Conservation (phyloP, 30 jellyfish, hydroid and myxozoan species). For the Cassiopea andromeda region DNA sequence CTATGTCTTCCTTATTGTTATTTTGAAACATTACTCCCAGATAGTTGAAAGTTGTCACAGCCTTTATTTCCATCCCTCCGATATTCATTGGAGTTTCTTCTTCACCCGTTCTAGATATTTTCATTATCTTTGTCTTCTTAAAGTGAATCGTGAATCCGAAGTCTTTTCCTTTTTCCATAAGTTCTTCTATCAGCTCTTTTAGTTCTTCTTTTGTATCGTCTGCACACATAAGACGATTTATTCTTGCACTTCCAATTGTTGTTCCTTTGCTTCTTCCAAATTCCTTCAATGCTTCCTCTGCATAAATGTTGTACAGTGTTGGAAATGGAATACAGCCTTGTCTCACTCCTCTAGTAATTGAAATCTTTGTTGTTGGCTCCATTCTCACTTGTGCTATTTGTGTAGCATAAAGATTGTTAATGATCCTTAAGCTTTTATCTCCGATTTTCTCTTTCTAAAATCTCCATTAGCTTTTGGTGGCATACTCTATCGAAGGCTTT, state of each 20-base stretch:
- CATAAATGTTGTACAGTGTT: background rate
- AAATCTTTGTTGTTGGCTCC: background rate
- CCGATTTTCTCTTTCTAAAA: background rate
- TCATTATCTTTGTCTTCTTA: no score
- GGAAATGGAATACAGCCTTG: background rate
- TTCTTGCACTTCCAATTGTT: background rate
- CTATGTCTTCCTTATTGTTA: no score
- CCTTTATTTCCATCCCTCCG: no score
- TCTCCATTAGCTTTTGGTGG: background rate
- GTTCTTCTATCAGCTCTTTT: background rate
- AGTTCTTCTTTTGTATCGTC: background rate
- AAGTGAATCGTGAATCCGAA: background rate
- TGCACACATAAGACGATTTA: background rate
- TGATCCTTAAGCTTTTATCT: background rate
- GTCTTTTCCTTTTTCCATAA: background rate
- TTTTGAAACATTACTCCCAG: no score
- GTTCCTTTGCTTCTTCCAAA: background rate
- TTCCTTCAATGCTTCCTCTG: background rate
- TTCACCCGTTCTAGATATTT: no score
- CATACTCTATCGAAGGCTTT: background rate
- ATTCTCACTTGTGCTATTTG: background rate
- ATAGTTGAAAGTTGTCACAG: no score
- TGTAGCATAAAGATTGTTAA: background rate
- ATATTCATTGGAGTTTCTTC: no score
- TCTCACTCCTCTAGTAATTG: background rate